Conservation (phyloP, 1,140 invertebrate species). For the Zelostemma sp. region DNA sequence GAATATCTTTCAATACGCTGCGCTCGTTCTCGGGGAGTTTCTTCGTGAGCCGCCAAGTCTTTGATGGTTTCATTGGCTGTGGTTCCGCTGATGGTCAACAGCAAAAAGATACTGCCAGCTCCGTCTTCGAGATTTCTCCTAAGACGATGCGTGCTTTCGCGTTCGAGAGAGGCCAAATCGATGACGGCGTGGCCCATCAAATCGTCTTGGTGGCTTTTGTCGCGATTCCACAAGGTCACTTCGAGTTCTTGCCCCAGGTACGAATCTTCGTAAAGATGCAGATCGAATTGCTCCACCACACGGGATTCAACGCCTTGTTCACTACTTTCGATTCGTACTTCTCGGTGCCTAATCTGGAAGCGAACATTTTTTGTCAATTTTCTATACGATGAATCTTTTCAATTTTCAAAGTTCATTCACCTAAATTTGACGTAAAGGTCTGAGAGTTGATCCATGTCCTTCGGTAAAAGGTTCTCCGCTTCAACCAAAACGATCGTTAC, state of each 20-base stretch:
- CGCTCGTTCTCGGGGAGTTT: conserved; percentile 80
- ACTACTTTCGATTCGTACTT: conserved; percentile 98
- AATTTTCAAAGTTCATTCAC: conserved; percentile 65
- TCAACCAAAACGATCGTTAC: conserved; percentile 92
- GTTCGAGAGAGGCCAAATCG: conserved; percentile 86
- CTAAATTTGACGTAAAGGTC: conserved; percentile 98
- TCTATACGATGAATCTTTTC: too few species aligned
- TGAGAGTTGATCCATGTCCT: conserved; percentile 90
- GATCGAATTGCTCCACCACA: conserved; percentile 97
- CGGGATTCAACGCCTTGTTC: conserved; percentile 85
- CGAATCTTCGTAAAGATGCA: conserved; percentile 94
- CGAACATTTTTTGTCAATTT: not conserved
- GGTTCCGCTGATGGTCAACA: conserved; percentile 95
- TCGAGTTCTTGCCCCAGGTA: conserved; percentile 85
- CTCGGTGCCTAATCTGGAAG: conserved; percentile 89
- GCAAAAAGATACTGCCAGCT: conserved; percentile 86
- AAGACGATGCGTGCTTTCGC: conserved; percentile 91
- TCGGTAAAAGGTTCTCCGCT: conserved; percentile 89
- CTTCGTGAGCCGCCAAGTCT: conserved; percentile 87
- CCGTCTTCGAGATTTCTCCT: conserved; percentile 92
- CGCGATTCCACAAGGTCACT: conserved; percentile 91
- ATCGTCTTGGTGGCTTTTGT: conserved; percentile 85
- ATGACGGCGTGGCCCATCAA: conserved; percentile 90
- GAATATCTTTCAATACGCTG: conserved; percentile 81
- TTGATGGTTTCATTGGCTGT: conserved; percentile 93